Percentiles rank a stretch among this genome's conserved stretches.
Conservation (phyloP, 2,113 vertebrate species). For the Otus sunia region DNA sequence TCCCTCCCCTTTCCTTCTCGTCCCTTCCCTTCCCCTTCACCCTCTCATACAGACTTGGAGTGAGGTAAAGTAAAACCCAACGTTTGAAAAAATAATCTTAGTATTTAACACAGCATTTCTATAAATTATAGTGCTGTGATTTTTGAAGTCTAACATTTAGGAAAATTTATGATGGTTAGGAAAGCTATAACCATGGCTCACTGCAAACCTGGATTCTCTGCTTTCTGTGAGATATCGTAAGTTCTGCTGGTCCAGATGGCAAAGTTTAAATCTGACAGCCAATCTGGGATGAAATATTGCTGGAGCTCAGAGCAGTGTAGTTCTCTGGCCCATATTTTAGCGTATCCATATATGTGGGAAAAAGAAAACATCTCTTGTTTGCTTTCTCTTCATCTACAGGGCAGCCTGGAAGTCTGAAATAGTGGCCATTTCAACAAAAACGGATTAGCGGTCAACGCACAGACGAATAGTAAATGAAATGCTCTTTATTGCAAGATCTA, state of each 20-base stretch:
- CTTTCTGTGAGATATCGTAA: background rate
- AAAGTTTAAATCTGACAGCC: constrained; percentile 24
- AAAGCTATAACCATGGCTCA: background rate
- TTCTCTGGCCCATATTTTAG: background rate
- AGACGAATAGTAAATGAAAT: background rate
- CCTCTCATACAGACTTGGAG: background rate
- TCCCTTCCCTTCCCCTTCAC: background rate
- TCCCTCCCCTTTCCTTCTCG: background rate
- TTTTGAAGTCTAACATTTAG: background rate
- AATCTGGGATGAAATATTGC: background rate
- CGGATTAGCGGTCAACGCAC: background rate
- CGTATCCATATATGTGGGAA: background rate
- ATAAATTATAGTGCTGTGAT: background rate
- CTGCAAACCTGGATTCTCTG: background rate
- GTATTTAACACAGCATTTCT: background rate
- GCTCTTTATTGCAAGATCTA: background rate
- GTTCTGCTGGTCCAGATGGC: constrained; percentile 24
- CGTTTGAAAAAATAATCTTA: background rate
- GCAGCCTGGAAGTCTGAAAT: background rate
- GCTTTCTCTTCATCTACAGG: background rate
- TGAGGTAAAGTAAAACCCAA: background rate
- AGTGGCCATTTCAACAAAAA: background rate
- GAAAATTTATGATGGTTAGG: background rate
- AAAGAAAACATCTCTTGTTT: background rate
- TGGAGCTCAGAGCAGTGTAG: background rate